These are phyloP conservation scores for Acholoe squamosa DNA, from an alignment of 2,888 invertebrate genomes.

Conservation along the genomic window DNA sequence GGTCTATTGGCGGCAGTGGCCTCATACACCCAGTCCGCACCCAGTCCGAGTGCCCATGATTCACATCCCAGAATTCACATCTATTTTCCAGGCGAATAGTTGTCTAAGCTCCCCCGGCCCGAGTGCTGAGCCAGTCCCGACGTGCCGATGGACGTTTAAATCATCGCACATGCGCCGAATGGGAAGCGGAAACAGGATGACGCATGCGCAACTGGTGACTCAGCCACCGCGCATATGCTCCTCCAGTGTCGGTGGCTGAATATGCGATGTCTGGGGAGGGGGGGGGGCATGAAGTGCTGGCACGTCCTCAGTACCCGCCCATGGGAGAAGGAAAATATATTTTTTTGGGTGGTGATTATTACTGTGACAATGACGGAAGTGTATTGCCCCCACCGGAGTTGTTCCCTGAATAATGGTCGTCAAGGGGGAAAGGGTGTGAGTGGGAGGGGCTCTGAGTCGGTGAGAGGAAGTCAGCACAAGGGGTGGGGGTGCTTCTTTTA, in stretches of 20 bases:
- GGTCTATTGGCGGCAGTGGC: neutral
- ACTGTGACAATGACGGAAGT: slow-evolving; percentile 19
- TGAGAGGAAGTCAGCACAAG: too few relatives aligned
- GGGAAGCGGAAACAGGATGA: slow-evolving; percentile 6
- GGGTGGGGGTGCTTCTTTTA: too few relatives aligned
- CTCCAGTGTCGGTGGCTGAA: neutral
- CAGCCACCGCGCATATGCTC: neutral
- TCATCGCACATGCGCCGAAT: slow-evolving; percentile 31
- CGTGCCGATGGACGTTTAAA: slow-evolving; percentile 41
- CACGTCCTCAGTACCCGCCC: neutral
- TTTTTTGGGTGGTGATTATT: neutral
- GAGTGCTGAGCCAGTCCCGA: neutral
- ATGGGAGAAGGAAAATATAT: neutral
- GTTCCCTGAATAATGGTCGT: neutral
- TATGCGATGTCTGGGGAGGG: neutral
- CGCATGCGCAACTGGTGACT: slow-evolving; percentile 32
- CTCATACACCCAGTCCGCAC: neutral
- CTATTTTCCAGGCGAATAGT: slow-evolving; percentile 17
- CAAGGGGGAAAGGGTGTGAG: too few relatives aligned
- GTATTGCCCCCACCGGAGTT: neutral
- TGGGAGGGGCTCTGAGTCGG: too few relatives aligned
- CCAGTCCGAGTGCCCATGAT: neutral
- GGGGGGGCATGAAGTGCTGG: neutral
- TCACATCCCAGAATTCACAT: slow-evolving; percentile 41
- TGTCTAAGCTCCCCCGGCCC: neutral